phyloP scores from a whole-genome alignment of 23 tunicate genomes.

The Styela clava region DNA sequence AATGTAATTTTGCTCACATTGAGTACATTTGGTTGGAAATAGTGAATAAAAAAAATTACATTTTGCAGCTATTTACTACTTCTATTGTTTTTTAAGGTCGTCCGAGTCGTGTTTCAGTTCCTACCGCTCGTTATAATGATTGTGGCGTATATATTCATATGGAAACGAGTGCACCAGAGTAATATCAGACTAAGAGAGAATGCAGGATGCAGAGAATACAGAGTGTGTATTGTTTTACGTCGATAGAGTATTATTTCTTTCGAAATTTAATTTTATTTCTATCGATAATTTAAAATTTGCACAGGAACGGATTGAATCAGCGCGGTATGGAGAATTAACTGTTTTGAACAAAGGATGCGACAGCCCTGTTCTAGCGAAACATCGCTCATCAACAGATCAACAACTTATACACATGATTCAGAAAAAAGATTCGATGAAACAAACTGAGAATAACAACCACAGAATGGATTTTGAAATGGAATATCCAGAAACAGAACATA shows the following conservation, averaged over 20 bases:
- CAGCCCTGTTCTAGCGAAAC: neutral
- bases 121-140: conserved; percentile 42
- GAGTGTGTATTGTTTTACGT: conserved; percentile 28
- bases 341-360: neutral
- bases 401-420: neutral
- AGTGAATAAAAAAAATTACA: too few species aligned
- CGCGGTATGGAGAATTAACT: neutral
- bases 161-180: conserved; percentile 37
- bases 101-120: conserved; percentile 46
- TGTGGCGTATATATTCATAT: conserved; percentile 23
- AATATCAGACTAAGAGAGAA: conserved; percentile 20
- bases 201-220: conserved; percentile 6
- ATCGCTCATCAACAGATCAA: neutral
- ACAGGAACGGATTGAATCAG: conserved; percentile 2
- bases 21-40: too few species aligned
- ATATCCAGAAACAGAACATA: neutral
- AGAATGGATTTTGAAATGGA: neutral
- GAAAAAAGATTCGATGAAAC: neutral
- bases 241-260: too few species aligned
- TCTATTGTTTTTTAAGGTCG: conserved; percentile 24
- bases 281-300: too few species aligned
- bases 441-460: neutral
- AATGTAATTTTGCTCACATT: too few species aligned
- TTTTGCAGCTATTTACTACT: too few species aligned
- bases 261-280: too few species aligned